Percentiles rank a stretch among this genome's conserved stretches.
Evolutionary conservation across 2,797 vertebrate species (phyloP).

Genomic region (Toxotes lorentzi): DNA sequence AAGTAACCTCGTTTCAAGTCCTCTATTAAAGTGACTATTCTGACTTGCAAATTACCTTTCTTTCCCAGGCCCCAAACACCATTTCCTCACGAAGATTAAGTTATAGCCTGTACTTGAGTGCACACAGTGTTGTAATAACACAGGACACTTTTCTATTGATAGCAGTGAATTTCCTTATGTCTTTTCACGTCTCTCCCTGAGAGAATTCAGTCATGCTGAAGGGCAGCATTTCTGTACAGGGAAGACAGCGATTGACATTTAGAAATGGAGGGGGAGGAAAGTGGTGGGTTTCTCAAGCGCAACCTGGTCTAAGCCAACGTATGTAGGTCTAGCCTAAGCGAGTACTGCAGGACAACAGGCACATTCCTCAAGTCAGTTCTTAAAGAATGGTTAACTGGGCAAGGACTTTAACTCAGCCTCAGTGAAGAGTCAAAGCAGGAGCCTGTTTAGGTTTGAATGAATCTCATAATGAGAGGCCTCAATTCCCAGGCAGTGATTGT

Average conservation of each 20-base stretch:
- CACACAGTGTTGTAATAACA: constrained; percentile 77
- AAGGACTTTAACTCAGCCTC: constrained; percentile 54
- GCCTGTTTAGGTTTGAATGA: constrained; percentile 65
- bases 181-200: constrained; percentile 68
- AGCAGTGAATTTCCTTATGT: constrained; percentile 73
- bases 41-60: constrained; percentile 87
- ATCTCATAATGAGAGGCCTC: constrained; percentile 62
- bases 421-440: constrained; percentile 41
- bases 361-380: constrained; percentile 67
- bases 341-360: constrained; percentile 37
- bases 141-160: constrained; percentile 76
- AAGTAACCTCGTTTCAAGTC: constrained; percentile 87
- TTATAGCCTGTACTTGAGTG: constrained; percentile 81
- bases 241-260: constrained; percentile 82
- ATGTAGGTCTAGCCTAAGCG: constrained; percentile 31
- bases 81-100: constrained; percentile 84
- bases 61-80: constrained; percentile 80
- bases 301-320: constrained; percentile 46
- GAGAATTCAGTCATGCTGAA: constrained; percentile 78
- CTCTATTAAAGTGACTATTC: constrained; percentile 85
- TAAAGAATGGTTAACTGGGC: constrained; percentile 73
- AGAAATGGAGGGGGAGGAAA: constrained; percentile 63
- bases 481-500: constrained; percentile 77
- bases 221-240: constrained; percentile 67
- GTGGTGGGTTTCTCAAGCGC: constrained; percentile 59